Evolutionary conservation across 2,113 vertebrate species (phyloP).

Genomic region (Tinamus guttatus): DNA sequence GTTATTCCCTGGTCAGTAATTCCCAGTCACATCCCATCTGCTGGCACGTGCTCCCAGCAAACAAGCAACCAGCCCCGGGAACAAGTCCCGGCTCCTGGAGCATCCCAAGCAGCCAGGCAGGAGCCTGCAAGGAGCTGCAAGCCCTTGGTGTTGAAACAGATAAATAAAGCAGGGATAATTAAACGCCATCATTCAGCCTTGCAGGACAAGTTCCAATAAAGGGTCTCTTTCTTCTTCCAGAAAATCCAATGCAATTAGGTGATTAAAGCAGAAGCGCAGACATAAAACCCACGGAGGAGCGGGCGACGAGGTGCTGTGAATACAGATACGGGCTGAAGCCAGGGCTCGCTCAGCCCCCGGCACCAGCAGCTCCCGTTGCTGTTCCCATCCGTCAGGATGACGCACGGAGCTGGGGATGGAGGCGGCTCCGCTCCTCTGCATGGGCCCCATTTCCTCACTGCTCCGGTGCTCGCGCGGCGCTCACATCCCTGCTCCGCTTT

Average conservation of each 20-base stretch:
- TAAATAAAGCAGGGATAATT: not conserved
- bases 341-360: fast-evolving
- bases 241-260: not conserved
- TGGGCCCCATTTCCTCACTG: not conserved
- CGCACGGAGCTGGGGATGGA: too few relatives aligned
- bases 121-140: not conserved
- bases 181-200: not conserved
- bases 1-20: too few relatives aligned
- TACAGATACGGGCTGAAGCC: not conserved
- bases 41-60: too few relatives aligned
- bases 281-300: not conserved
- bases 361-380: not conserved
- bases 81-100: not conserved
- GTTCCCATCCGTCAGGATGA: not conserved
- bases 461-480: not conserved
- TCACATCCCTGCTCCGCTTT: not conserved
- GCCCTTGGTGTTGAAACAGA: not conserved
- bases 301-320: not conserved
- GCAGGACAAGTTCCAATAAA: not conserved
- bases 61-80: too few relatives aligned
- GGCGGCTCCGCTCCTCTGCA: too few relatives aligned
- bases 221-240: not conserved
- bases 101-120: not conserved
- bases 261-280: not conserved
- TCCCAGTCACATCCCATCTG: too few relatives aligned